Evolutionary conservation across 1,140 invertebrate genomes (phyloP).

Genomic region (Drosophila chauvacae): DNA sequence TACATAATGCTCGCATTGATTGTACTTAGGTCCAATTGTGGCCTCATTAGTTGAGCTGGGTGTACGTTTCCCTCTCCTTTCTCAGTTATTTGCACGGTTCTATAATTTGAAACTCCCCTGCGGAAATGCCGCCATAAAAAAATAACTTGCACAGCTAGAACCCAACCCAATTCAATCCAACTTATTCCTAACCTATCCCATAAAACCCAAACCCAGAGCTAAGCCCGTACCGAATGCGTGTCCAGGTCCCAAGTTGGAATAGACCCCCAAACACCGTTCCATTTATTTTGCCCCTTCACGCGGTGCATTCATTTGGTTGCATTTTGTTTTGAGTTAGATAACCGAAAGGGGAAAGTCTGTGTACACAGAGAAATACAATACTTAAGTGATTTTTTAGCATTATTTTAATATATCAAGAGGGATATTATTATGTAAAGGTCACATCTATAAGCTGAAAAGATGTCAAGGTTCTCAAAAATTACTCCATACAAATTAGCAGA

Average conservation of each 20-base stretch:
- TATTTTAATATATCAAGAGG: background rate
- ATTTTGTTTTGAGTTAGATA: slow-evolving; percentile 57
- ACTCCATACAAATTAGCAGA: background rate
- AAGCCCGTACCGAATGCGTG: slow-evolving; percentile 34
- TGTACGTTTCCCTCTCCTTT: background rate
- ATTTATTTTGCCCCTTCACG: slow-evolving; percentile 1
- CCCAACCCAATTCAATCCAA: slow-evolving; percentile 28
- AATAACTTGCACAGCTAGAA: slow-evolving; percentile 42
- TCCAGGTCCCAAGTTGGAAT: slow-evolving; percentile 52
- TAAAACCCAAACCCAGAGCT: slow-evolving; percentile 28
- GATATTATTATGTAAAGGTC: background rate
- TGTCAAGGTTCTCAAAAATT: background rate
- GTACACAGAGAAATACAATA: background rate
- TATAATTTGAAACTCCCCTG: slow-evolving; percentile 49
- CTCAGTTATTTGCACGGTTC: slow-evolving; percentile 5
- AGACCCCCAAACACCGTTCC: slow-evolving; percentile 9
- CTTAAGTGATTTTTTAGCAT: background rate
- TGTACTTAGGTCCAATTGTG: slow-evolving; percentile 34
- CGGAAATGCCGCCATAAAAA: slow-evolving; percentile 45
- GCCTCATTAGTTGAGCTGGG: slow-evolving; percentile 44
- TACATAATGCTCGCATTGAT: slow-evolving; percentile 29
- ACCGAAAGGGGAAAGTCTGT: slow-evolving; percentile 37
- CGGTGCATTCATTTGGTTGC: slow-evolving; percentile 19
- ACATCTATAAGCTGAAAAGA: background rate
- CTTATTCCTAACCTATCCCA: slow-evolving; percentile 35